Percentiles rank a stretch among this genome's conserved stretches.
Evolutionary conservation across 2,797 vertebrate species (phyloP).

Genomic region (Gobio occitaniae): DNA sequence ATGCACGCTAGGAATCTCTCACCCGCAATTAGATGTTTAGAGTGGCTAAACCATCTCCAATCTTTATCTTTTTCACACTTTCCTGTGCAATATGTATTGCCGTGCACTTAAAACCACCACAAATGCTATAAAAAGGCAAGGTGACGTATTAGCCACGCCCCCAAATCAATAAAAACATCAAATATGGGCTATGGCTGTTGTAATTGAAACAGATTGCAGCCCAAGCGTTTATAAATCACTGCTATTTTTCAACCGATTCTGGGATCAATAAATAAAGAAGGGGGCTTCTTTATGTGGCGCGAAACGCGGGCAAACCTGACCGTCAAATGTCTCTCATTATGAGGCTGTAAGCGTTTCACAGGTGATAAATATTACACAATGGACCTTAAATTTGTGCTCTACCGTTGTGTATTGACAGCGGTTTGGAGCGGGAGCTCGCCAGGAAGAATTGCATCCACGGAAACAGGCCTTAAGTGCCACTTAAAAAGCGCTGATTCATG

Average conservation of each 20-base stretch:
- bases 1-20: conserved; percentile 11
- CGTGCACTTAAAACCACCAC: neutral
- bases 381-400: conserved; percentile 47
- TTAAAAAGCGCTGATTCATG: conserved; percentile 36
- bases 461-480: conserved; percentile 52
- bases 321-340: conserved; percentile 46
- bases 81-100: neutral
- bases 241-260: conserved; percentile 60
- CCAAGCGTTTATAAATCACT: conserved; percentile 68
- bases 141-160: conserved; percentile 30
- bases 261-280: conserved; percentile 62
- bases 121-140: neutral
- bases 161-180: conserved; percentile 17
- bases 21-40: neutral
- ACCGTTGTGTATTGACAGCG: conserved; percentile 51
- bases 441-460: conserved; percentile 42
- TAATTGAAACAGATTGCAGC: conserved; percentile 62
- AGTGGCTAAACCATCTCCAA: neutral
- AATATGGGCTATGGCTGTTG: conserved; percentile 60
- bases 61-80: neutral
- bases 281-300: conserved; percentile 12
- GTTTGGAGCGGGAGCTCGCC: conserved; percentile 31
- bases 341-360: neutral
- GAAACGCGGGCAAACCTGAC: conserved; percentile 26
- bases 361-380: conserved; percentile 44